Evolutionary conservation across 2,113 vertebrate species (phyloP), one percentile per base, ranked within the genome.

Genomic region (Corvus cornix): DNA sequence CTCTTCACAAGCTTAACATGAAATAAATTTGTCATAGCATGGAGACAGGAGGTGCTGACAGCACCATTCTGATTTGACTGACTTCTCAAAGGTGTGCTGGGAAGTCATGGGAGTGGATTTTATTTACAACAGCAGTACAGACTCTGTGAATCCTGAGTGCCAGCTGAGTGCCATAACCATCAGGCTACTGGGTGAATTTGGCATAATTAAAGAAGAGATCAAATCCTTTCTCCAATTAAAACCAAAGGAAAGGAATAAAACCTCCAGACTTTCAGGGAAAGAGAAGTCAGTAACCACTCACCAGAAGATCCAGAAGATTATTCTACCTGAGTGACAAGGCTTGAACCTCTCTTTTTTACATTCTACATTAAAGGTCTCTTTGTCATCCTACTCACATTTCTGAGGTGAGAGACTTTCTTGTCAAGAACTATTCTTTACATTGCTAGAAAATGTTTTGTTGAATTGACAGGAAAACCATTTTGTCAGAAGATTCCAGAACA

Each of bases 391-490:
- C 27, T 68, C 37, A 16, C 21, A 46, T 49, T 80, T 67, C 55
- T 59, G 59, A 95, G 68, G 79, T 43, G 79, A 90, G 64, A 91
- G 43, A 77, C 51, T 55, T 72, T 31, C 63, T 41, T 87, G 80
- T 75, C 76, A 69, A 44, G 84, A 86, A 33, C 55, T 51, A 3
- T 66, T 70, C 67, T 77, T 51, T 53, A 60, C 13, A 5, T 35
- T 67, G 53, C 55, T 79, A 52, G 51, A n/a, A 83, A 76, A 90
- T 30, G 46, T 58, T 80, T 68, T 77, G 37, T 72, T 80, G 88
- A 88, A 86, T 31, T 84, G 75, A 70, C 82, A 93, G 83, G 59
- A 86, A 95, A 93, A 46, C 12, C 55, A 67, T 64, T 92, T 83
- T 62, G 55, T 62, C 72, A 77, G 85, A 77, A 68, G 62, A 44